Conservation (phyloP, 2,113 vertebrate species). For the Lota lota region DNA sequence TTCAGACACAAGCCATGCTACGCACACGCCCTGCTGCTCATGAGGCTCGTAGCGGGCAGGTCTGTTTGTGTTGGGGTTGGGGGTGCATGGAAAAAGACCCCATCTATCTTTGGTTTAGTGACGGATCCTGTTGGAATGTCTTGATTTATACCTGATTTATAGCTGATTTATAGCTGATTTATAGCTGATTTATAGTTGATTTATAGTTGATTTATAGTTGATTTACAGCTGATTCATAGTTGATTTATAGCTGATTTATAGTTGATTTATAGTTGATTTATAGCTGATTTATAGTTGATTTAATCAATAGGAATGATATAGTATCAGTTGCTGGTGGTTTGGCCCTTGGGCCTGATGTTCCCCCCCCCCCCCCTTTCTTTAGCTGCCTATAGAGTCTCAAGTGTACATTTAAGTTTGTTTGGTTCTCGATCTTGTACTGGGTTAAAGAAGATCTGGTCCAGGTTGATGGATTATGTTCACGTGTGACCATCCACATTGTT, state of each 20-base stretch:
- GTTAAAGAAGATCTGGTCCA: too few species aligned
- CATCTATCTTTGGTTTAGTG: constrained; percentile 40
- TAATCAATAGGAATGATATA: too few species aligned
- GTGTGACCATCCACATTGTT: constrained; percentile 1
- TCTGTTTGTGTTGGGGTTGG: constrained; percentile 56
- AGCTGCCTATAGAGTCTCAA: too few species aligned
- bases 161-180: too few species aligned
- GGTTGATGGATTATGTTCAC: too few species aligned
- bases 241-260: not conserved
- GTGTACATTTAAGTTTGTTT: too few species aligned
- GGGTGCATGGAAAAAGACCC: constrained; percentile 41
- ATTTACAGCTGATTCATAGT: not conserved
- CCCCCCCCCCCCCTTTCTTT: too few species aligned
- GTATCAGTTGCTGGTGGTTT: too few species aligned
- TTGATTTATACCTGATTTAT: not conserved
- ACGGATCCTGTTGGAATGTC: too few species aligned
- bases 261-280: not conserved
- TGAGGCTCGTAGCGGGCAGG: constrained; percentile 52
- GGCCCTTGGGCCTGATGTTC: too few species aligned
- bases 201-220: not conserved
- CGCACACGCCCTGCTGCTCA: constrained; percentile 47
- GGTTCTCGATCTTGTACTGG: too few species aligned
- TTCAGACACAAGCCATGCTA: constrained; percentile 55
- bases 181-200: not conserved
- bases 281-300: not conserved